phyloP scores from a whole-genome alignment of 2,888 invertebrate genomes.

The Dolichomitus sp. region DNA sequence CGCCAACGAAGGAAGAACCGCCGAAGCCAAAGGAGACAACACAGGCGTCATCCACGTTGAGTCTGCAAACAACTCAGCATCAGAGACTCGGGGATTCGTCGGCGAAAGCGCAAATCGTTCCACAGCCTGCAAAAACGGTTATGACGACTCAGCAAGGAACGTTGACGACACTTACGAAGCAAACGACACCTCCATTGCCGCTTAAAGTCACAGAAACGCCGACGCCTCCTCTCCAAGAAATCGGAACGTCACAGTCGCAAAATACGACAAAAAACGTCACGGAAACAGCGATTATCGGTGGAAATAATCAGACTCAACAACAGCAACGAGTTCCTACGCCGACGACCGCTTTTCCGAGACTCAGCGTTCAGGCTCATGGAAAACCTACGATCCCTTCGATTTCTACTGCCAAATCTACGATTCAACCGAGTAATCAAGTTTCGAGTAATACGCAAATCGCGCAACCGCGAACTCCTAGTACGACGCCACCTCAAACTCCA shows the following conservation, averaged over 20 bases:
- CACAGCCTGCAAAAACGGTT: neutral
- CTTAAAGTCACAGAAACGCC: constrained; percentile 66
- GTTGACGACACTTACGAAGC: constrained; percentile 34
- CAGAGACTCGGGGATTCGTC: constrained; percentile 47
- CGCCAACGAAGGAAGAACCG: constrained; percentile 79
- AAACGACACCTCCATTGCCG: constrained; percentile 49
- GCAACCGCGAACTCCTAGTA: constrained; percentile 65
- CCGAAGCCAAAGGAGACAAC: constrained; percentile 71
- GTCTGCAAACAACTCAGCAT: constrained; percentile 24
- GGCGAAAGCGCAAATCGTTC: constrained; percentile 25
- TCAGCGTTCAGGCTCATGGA: constrained; percentile 67
- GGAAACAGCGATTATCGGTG: constrained; percentile 54
- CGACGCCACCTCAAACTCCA: constrained; percentile 74
- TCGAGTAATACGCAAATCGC: constrained; percentile 71
- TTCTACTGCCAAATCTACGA: constrained; percentile 59
- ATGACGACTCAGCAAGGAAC: constrained; percentile 35
- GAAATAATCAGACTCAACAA: constrained; percentile 44
- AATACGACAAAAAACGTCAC: constrained; percentile 56
- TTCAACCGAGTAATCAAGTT: constrained; percentile 63
- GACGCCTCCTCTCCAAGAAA: constrained; percentile 60
- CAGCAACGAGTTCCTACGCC: constrained; percentile 71
- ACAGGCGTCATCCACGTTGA: constrained; percentile 15
- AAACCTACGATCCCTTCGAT: constrained; percentile 74
- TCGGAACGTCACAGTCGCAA: constrained; percentile 44
- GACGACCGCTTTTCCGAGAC: constrained; percentile 55